Conservation (phyloP, 2,113 vertebrate species). For the Spea multiplicata region DNA sequence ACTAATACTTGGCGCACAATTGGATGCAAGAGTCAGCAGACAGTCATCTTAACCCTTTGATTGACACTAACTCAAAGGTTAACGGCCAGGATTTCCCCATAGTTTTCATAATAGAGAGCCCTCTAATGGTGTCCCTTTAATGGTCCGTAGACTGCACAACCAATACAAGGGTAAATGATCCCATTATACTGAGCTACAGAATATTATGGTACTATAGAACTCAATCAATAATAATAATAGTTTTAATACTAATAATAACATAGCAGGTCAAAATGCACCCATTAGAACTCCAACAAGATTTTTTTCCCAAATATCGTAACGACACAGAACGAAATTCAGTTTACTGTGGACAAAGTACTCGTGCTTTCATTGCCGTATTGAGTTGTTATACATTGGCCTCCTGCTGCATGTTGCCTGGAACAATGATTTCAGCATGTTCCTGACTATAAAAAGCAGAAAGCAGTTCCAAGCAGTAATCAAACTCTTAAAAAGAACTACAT, state of each 20-base stretch:
- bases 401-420: not conserved
- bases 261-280: not conserved
- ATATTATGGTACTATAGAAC: not conserved
- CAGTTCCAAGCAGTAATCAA: conserved; percentile 9
- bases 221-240: not conserved
- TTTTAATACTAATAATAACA: no score
- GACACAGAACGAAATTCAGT: not conserved
- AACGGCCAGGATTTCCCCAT: no score
- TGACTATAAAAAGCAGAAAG: not conserved
- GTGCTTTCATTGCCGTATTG: not conserved
- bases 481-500: not conserved
- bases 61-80: not conserved
- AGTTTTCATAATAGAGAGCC: no score
- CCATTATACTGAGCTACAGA: not conserved
- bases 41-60: not conserved
- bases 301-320: not conserved
- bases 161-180: not conserved
- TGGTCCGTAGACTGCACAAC: not conserved
- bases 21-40: conserved; percentile 54
- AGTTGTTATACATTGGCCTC: conserved; percentile 19
- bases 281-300: not conserved
- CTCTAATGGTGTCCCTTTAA: not conserved
- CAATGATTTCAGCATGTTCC: conserved; percentile 6
- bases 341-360: not conserved
- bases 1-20: conserved; percentile 57